Evolutionary conservation across 2,888 invertebrate genomes (phyloP), one percentile per base, ranked within the genome.

Genomic region (Cartodere bifasciata): DNA sequence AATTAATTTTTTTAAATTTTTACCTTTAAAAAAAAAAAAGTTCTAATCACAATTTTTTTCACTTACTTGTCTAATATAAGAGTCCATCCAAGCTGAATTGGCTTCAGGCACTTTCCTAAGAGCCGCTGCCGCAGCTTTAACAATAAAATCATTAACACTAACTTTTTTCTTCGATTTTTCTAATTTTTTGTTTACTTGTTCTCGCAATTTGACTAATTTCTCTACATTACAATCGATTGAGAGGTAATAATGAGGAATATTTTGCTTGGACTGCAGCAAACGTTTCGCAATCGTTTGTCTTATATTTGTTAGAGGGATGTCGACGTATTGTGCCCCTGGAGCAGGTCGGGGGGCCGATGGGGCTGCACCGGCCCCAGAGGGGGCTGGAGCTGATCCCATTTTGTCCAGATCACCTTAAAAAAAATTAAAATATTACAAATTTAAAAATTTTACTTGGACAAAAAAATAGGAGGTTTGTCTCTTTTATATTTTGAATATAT

Each of bases 241-340:
- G 2, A 97, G 66, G 59, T 98, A 99, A 60, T 97, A 99, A 60
- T 99, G 98, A 3, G 98, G 98, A 53, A 98, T 87, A 28, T 77
- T 80, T 58, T 83, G 79, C 62, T 97, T 97, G 17, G 95, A 90
- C 49, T 83, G 76, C 2, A 80, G 55, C 28, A 95, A 67, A 21
- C 95, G 68, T 56, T 86, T 87, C 14, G 94, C 95, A 52, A 95
- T 94, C 1, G 85, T 79, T 40, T 72, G 72, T 38, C 92, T 69
- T 62, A 95, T 83, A 52, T 74, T 82, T 2, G 83, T 72, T 16
- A 92, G 68, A 0, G 90, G 86, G 38, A 87, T 68, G 63, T 95
- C 95, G 23, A 52, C 39, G 68, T 64, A 63, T 63, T 50, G 35
- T 7, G 53, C 46, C 15, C 55, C 49, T 2, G 50, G 47, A 2